Evolutionary conservation across 2,113 vertebrate genomes (phyloP).

Genomic region (Corythornis cristatus): DNA sequence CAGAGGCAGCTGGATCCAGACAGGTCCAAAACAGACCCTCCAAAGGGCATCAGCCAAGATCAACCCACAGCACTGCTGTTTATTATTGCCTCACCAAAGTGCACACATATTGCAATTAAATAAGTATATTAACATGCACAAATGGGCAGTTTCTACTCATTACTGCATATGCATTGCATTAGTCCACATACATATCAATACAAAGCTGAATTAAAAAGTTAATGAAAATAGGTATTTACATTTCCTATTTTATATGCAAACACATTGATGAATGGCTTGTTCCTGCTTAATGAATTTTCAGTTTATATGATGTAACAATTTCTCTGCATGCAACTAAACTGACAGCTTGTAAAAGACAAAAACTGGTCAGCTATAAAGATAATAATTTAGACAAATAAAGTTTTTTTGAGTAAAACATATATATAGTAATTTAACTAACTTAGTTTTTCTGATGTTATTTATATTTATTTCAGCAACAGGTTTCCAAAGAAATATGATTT

Average conservation of each 20-base stretch:
- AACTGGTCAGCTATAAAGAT: neutral
- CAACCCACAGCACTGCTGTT: neutral
- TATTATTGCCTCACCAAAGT: neutral
- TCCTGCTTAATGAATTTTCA: neutral
- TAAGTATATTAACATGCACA: neutral
- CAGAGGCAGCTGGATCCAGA: neutral
- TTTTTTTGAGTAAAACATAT: neutral
- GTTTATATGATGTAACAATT: neutral
- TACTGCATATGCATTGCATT: neutral
- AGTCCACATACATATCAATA: neutral
- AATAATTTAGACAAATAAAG: neutral
- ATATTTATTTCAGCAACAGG: neutral
- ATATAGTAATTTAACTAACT: neutral
- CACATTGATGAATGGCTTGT: neutral
- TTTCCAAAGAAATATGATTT: neutral
- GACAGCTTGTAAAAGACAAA: neutral
- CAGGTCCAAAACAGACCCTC: fast-evolving
- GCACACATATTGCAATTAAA: neutral
- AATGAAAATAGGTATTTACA: neutral
- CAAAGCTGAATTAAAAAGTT: neutral
- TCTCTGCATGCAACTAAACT: neutral
- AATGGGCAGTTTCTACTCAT: neutral
- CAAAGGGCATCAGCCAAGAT: neutral
- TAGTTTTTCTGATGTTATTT: neutral
- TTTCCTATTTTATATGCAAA: neutral